Conservation (phyloP, 2,113 vertebrate genomes). For the Eubucco bourcierii region DNA sequence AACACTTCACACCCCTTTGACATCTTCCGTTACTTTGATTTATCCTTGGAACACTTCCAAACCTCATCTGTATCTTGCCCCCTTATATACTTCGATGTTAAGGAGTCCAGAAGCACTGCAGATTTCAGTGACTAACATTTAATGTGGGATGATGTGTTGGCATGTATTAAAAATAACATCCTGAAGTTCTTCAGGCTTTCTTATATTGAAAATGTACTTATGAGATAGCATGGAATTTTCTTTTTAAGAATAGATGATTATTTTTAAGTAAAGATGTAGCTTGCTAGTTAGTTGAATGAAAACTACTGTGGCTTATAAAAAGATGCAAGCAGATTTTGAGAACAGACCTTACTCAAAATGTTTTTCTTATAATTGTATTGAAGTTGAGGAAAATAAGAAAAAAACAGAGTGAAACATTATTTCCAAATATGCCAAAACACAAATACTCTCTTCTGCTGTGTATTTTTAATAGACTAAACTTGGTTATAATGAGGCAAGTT, state of each 20-base stretch:
- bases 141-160: slow-evolving; percentile 38
- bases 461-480: neutral
- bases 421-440: neutral
- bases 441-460: neutral
- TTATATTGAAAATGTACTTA: neutral
- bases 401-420: neutral
- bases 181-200: neutral
- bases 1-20: neutral
- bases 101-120: neutral
- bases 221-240: neutral
- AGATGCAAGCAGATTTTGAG: neutral
- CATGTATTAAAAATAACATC: slow-evolving; percentile 49
- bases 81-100: slow-evolving; percentile 2
- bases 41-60: neutral
- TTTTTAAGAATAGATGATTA: neutral
- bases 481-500: neutral
- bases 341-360: neutral
- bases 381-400: neutral
- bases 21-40: slow-evolving; percentile 9
- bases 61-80: slow-evolving; percentile 12
- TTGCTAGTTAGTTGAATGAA: neutral
- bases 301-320: neutral
- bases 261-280: neutral
- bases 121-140: slow-evolving; percentile 32
- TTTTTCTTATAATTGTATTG: neutral